Base-by-base conservation (phyloP, 2,797 vertebrate species). In the Ispidina picta region DNA sequence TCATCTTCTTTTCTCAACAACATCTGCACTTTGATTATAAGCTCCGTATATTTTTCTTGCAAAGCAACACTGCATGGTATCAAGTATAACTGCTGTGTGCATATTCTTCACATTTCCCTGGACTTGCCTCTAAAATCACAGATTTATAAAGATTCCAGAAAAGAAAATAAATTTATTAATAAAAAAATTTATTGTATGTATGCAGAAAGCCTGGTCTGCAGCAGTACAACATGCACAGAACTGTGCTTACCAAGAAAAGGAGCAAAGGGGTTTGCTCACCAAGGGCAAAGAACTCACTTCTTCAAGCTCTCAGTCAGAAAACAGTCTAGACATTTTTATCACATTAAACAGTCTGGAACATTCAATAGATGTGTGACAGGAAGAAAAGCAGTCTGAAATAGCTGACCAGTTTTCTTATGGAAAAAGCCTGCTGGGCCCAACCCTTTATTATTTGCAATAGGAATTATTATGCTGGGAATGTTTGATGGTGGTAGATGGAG, bases 281-380 rank as follows among this genome's bases (percentile, higher is more conserved):
- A 87, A 95, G 85, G 86, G 92, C 87, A 94, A 93, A 95, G 88
- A 89, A 88, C 90, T 92, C 86, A 82, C 75, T 89, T 86, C 20
- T 94, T 80, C 44, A 52, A 90, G 54, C 70, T 94, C 95, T 90
- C 68, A 89, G 74, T 93, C 39, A 51, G 87, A 88, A 90, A 56
- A 23, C 89, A 94, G 75, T 82, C 93, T 90, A 86, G 82, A 94
- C 77, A 44, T 89, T 91, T 92, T 85, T 89, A 94, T 93, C 81
- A 88, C 79, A 93, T 90, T 92, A 86, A 93, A 72, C 80, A 96
- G 92, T 93, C 84, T 82, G 62, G 80, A 71, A 35, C 82, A 66
- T 93, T 93, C 93, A 96, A 90, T 85, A 56, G 86, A 71, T 93
- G 86, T 94, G 94, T 93, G 92, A 84, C 80, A 71, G 51, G 77